phyloP scores from a whole-genome alignment of 2,797 vertebrate genomes.

The Toxotes lorentzi region DNA sequence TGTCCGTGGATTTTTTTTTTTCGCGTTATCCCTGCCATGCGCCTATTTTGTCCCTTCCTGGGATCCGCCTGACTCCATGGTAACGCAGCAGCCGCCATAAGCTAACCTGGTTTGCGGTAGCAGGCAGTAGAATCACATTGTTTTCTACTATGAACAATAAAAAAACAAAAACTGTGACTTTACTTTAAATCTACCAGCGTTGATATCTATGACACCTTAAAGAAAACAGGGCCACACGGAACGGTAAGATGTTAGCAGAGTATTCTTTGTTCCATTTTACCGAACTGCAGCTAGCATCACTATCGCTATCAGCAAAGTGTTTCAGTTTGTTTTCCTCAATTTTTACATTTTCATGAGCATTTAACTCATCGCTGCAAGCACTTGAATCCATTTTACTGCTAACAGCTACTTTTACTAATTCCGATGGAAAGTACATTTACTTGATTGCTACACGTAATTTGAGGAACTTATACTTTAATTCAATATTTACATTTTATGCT shows the following conservation, averaged over 20 bases:
- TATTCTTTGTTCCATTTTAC: background rate
- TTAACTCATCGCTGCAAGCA: background rate
- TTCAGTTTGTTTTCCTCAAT: too few species aligned
- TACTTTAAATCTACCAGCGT: rapidly evolving
- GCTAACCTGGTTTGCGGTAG: background rate
- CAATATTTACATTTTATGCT: background rate
- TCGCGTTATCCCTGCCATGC: background rate
- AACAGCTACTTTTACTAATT: background rate
- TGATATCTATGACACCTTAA: rapidly evolving
- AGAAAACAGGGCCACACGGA: background rate
- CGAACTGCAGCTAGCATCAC: background rate
- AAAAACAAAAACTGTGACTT: background rate
- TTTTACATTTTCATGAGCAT: background rate
- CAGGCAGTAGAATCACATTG: too few species aligned
- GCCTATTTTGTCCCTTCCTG: conserved; percentile 30
- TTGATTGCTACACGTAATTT: background rate
- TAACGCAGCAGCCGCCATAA: conserved; percentile 35
- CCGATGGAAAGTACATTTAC: too few species aligned
- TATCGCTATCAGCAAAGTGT: background rate
- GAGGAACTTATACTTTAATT: background rate
- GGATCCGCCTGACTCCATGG: conserved; percentile 58
- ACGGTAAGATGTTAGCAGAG: conserved; percentile 17
- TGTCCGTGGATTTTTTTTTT: background rate
- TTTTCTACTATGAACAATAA: background rate
- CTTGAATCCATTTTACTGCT: too few species aligned